Conservation (phyloP, 2,888 invertebrate genomes). For the Cordilura impudica region DNA sequence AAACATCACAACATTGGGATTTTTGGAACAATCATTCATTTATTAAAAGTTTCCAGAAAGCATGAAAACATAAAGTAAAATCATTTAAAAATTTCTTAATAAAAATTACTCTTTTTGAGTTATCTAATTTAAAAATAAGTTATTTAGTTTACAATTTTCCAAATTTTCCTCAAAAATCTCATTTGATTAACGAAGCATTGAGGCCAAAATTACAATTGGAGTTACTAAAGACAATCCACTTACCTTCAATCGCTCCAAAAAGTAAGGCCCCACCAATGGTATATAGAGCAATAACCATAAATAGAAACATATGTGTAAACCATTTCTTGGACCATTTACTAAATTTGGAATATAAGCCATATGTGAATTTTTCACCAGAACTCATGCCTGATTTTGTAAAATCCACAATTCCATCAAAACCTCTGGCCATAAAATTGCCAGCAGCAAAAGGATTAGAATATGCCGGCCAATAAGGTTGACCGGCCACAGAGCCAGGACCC, state of each 20-base stretch:
- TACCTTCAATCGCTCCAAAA: conserved; percentile 89
- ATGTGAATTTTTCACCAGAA: conserved; percentile 89
- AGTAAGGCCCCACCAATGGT: conserved; percentile 89
- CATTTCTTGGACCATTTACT: conserved; percentile 87
- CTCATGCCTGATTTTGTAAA: conserved; percentile 90
- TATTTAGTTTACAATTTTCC: too few relatives aligned
- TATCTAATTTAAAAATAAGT: too few relatives aligned
- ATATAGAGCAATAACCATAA: conserved; percentile 87
- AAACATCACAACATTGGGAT: too few relatives aligned
- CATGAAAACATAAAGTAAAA: too few relatives aligned
- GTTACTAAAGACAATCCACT: too few relatives aligned
- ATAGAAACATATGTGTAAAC: conserved; percentile 93
- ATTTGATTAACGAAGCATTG: too few relatives aligned
- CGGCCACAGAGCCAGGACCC: conserved; percentile 53
- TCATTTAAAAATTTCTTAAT: too few relatives aligned
- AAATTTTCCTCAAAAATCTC: too few relatives aligned
- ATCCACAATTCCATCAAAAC: conserved; percentile 87
- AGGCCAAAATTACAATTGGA: too few relatives aligned
- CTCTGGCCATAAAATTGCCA: conserved; percentile 88
- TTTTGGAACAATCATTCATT: too few relatives aligned
- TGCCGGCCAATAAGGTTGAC: conserved; percentile 75
- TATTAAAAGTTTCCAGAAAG: too few relatives aligned
- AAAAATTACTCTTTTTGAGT: too few relatives aligned
- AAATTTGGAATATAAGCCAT: conserved; percentile 88
- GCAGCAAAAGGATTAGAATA: conserved; percentile 80